A percentile compares a stretch with the other conserved stretches of the same genome.
Evolutionary conservation across 2,797 vertebrate species (phyloP).

Genomic region (Chelon labrosus): DNA sequence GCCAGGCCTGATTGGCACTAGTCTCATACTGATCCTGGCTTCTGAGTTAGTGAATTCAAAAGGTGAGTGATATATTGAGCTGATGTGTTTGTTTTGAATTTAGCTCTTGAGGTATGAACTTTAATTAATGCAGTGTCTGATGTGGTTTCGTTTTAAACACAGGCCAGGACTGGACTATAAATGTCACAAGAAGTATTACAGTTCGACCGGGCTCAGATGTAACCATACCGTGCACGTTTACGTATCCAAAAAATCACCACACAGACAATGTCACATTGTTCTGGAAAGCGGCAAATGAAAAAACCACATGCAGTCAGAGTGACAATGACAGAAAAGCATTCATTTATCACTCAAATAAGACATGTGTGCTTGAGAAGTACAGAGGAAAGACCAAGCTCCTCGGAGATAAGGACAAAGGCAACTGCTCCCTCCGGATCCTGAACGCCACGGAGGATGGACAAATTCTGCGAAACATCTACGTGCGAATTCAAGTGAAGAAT

Average conservation of each 20-base stretch:
- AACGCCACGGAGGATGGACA: rapidly evolving
- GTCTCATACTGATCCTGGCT: slow-evolving; percentile 38
- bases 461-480: rapidly evolving
- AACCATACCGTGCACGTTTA: slow-evolving; percentile 33
- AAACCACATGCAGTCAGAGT: rapidly evolving
- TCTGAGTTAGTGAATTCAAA: slow-evolving; percentile 19
- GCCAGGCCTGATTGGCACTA: slow-evolving; percentile 28
- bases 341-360: slow-evolving; percentile 20
- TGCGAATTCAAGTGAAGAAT: neutral
- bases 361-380: slow-evolving; percentile 30
- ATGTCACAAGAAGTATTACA: rapidly evolving
- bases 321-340: neutral
- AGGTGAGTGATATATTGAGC: slow-evolving; percentile 43
- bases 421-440: slow-evolving; percentile 57
- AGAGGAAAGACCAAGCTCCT: slow-evolving; percentile 32
- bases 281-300: slow-evolving; percentile 20
- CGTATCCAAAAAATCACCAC: rapidly evolving
- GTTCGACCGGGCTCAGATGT: rapidly evolving
- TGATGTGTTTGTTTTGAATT: neutral
- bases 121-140: slow-evolving; percentile 2
- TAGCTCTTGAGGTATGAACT: neutral
- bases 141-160: slow-evolving; percentile 32
- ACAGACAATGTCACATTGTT: neutral
- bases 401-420: rapidly evolving
- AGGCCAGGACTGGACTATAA: slow-evolving; percentile 14